phyloP scores from a whole-genome alignment of 30 jellyfish, hydroid and myxozoan species.

The Aurelia aurita region DNA sequence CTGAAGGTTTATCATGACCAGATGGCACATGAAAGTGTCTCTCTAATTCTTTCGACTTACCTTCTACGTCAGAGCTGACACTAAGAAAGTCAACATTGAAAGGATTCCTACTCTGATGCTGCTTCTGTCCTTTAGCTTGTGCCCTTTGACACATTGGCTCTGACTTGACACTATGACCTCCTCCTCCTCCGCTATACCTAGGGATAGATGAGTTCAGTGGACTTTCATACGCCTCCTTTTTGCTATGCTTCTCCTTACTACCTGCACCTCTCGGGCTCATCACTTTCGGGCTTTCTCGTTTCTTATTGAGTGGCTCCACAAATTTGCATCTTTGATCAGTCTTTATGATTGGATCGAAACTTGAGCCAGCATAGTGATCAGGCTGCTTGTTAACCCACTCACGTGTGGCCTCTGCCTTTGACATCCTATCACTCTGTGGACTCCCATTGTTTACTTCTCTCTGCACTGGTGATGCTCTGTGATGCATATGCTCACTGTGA shows the following conservation, averaged over 20 bases:
- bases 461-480: slow-evolving; percentile 20
- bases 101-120: slow-evolving; percentile 51
- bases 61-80: slow-evolving; percentile 66
- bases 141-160: slow-evolving; percentile 3
- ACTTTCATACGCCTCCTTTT: slow-evolving; percentile 63
- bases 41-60: slow-evolving; percentile 31
- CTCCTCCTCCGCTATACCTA: slow-evolving; percentile 28
- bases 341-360: slow-evolving; percentile 14
- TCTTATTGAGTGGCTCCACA: slow-evolving; percentile 32
- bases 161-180: slow-evolving; percentile 28
- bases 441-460: slow-evolving; percentile 29
- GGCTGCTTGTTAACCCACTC: slow-evolving; percentile 79
- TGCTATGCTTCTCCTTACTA: slow-evolving; percentile 47
- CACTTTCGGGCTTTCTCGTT: slow-evolving; percentile 15
- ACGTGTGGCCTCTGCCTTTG: slow-evolving; percentile 66
- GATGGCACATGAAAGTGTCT: slow-evolving; percentile 25
- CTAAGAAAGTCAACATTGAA: slow-evolving; percentile 72
- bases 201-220: slow-evolving; percentile 66
- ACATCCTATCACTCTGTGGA: slow-evolving; percentile 52
- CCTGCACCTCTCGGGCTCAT: slow-evolving; percentile 5
- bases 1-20: slow-evolving; percentile 43
- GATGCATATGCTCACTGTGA: slow-evolving; percentile 7
- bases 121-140: neutral
- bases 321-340: slow-evolving; percentile 7
- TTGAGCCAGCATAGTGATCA: slow-evolving; percentile 4